phyloP scores from a whole-genome alignment of 1,140 invertebrate genomes.

The Drosophila tristis region DNA sequence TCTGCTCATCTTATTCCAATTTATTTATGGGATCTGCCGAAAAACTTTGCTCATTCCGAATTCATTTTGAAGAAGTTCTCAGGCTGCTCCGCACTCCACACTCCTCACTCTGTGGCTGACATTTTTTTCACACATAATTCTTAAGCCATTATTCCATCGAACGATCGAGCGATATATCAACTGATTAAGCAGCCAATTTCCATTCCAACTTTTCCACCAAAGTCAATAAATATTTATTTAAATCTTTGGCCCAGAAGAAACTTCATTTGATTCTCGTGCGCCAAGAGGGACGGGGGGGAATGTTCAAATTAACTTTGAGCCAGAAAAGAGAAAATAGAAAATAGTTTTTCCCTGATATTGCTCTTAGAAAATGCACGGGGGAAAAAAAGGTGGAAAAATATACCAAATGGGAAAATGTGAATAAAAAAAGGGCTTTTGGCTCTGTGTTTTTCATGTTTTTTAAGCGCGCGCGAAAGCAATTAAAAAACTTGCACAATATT shows the following conservation, averaged over 20 bases:
- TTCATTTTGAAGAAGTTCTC: conserved; percentile 66
- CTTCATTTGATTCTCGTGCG: background rate
- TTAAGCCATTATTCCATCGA: conserved; percentile 50
- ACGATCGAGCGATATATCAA: background rate
- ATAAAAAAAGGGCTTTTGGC: conserved; percentile 19
- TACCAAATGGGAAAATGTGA: conserved; percentile 22
- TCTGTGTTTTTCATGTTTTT: conserved; percentile 17
- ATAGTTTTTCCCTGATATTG: background rate
- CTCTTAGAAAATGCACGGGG: background rate
- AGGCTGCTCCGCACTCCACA: conserved; percentile 6
- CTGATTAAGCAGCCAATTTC: conserved; percentile 27
- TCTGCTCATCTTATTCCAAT: conserved; percentile 37
- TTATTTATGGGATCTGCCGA: conserved; percentile 34
- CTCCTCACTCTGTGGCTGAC: conserved; percentile 16
- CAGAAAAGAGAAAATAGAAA: too few species aligned
- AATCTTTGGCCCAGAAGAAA: conserved; percentile 22
- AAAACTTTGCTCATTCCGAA: conserved; percentile 10
- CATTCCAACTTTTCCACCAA: conserved; percentile 9
- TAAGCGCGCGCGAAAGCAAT: conserved; percentile 53
- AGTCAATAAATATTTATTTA: conserved; percentile 48
- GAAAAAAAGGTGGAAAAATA: background rate
- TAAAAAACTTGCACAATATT: conserved; percentile 68
- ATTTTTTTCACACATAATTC: conserved; percentile 69
- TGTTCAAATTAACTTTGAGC: conserved; percentile 9
- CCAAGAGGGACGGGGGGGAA: background rate